Evolutionary conservation across 2,888 invertebrate species (phyloP).

Genomic region (Volucella inanis): DNA sequence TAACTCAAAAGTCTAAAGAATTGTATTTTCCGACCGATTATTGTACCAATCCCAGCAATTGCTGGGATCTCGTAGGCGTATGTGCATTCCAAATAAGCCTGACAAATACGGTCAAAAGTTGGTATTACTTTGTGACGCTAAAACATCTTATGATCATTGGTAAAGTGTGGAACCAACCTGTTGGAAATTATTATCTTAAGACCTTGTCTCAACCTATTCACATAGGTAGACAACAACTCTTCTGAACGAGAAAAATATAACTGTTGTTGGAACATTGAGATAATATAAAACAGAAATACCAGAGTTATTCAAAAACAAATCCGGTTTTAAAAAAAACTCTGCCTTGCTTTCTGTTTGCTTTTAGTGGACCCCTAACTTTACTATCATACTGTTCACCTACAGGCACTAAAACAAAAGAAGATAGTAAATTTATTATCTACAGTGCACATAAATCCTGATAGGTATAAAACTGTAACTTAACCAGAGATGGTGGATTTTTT

Average conservation of each 20-base stretch:
- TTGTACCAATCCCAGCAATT: no score
- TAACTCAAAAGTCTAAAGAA: no score
- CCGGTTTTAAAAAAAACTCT: background rate
- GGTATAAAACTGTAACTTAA: background rate
- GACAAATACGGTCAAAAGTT: no score
- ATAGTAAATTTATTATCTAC: background rate
- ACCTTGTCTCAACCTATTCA: constrained; percentile 8
- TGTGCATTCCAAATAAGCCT: no score
- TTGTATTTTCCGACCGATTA: no score
- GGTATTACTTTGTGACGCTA: background rate
- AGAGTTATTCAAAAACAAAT: background rate
- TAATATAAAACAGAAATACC: constrained; percentile 1
- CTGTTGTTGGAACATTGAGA: background rate
- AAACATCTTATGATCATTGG: constrained; percentile 6
- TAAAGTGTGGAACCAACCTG: constrained; percentile 8
- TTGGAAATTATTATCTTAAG: constrained; percentile 4
- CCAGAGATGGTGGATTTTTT: background rate
- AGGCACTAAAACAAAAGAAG: background rate
- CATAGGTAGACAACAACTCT: background rate
- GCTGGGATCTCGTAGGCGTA: no score
- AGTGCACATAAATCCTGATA: constrained; percentile 9
- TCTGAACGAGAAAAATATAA: background rate
- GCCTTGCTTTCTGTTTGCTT: background rate
- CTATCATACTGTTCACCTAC: constrained; percentile 1
- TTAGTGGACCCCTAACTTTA: constrained; percentile 7